Base-by-base conservation (phyloP, 2,797 vertebrate genomes). In the Manis crassicaudata region DNA sequence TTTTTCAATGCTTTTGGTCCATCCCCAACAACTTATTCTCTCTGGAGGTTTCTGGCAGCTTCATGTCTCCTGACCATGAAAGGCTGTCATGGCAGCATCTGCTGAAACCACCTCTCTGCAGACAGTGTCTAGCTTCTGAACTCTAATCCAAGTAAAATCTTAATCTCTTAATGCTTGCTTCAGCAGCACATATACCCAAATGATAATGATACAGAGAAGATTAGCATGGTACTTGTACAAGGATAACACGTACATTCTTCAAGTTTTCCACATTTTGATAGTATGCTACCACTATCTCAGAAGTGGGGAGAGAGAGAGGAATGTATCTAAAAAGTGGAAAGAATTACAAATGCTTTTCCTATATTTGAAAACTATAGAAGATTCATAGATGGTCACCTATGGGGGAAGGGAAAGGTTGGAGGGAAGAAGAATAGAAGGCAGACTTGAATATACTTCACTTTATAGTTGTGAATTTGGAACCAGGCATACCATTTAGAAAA, bases 401-500 rank as follows among this genome's bases (percentile, higher is more conserved):
- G 17, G 58, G 76, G 16, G 54, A 58, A 76, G 54, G 56, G 86
- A 70, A 14, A 75, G 11, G 14, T 54, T 52, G 35, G 83, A 91
- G 20, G 65, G n/a, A 84, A 85, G 13, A 85, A 83, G 12, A 88
- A 62, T 18, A 91, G 72, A 91, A 40, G n/a, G 56, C 67, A 68
- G 56, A 70, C 32, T 37, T 72, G n/a, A 84, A 68, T n/a, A 54
- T 37, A 60, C 58, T 79, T 72, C 29, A 11, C 52, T 90, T 86
- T 90, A 52, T 76, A 68, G 43, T 75, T 92, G 86, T 95, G 60
- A 86, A 63, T 95, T 93, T 58, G 37, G 68, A 96, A 83, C 17
- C 37, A 75, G 35, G 52, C 46, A 89, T 85, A 76, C 21, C 56
- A 83, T 95, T 83, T 90, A 32, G 14, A 70, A 72, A 83, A 43